These are phyloP conservation scores for Mermis nigrescens DNA, from an alignment of 2,888 invertebrate genomes.

Conservation along the genomic window DNA sequence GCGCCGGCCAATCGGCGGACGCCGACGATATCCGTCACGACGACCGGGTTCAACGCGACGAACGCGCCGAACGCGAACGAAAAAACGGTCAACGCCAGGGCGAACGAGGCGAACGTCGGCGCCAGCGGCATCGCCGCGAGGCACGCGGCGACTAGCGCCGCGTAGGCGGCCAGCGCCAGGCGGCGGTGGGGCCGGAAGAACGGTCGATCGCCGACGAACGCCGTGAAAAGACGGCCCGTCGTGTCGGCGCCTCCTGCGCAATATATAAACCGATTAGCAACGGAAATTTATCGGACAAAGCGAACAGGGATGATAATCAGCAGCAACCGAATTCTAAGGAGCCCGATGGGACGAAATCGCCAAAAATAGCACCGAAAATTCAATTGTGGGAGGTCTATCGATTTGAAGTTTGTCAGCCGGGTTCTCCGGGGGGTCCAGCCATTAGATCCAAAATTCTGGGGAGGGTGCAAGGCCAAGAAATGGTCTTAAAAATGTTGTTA, in stretches of 20 bases:
- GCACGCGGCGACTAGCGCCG: not conserved
- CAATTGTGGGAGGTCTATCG: too few relatives aligned
- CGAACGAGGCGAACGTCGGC: not conserved
- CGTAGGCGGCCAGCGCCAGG: not conserved
- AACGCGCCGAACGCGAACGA: slow-evolving; percentile 5
- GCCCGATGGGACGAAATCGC: too few relatives aligned
- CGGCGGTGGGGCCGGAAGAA: not conserved
- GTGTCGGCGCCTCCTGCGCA: slow-evolving; percentile 5
- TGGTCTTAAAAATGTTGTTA: too few relatives aligned
- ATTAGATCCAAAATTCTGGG: too few relatives aligned
- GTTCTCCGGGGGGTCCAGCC: too few relatives aligned
- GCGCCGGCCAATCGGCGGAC: not conserved
- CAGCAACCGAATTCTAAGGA: too few relatives aligned
- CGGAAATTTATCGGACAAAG: too few relatives aligned
- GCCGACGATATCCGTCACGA: slow-evolving; percentile 7
- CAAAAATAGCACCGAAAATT: too few relatives aligned
- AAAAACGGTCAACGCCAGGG: not conserved
- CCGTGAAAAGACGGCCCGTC: slow-evolving; percentile 5
- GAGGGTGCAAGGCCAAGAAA: too few relatives aligned
- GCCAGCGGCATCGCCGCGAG: not conserved
- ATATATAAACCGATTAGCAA: not conserved
- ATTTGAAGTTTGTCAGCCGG: too few relatives aligned
- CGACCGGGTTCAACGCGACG: not conserved
- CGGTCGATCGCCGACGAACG: not conserved
- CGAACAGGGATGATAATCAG: too few relatives aligned